A percentile compares a stretch with the other conserved stretches of the same genome.
phyloP scores from a whole-genome alignment of 1,140 invertebrate species.

The Heliothis subflexa region DNA sequence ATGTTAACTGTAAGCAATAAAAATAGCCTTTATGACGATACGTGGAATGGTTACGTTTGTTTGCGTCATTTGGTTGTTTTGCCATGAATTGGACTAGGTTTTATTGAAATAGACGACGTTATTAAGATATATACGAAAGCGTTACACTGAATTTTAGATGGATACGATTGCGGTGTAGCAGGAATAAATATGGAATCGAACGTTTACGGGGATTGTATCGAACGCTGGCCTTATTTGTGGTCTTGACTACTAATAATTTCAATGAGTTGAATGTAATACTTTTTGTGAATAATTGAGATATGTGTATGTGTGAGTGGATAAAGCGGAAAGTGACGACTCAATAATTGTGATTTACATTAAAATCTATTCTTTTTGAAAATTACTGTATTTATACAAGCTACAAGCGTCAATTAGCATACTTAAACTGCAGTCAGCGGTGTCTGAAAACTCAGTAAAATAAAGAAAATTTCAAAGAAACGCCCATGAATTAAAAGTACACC shows the following conservation, averaged over 20 bases:
- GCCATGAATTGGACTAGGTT: constrained; percentile 65
- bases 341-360: too few species aligned
- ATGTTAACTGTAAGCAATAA: constrained; percentile 83
- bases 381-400: too few species aligned
- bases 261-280: neutral
- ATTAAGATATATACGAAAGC: constrained; percentile 39
- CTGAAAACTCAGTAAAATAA: too few species aligned
- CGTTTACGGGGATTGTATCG: constrained; percentile 14
- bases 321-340: too few species aligned
- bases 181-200: constrained; percentile 24
- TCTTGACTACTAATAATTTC: neutral
- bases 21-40: constrained; percentile 84
- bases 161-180: constrained; percentile 1
- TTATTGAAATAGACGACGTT: constrained; percentile 50
- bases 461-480: neutral
- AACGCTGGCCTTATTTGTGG: neutral
- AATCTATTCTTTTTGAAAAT: too few species aligned
- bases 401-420: too few species aligned
- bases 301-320: too few species aligned
- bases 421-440: too few species aligned
- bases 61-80: constrained; percentile 63
- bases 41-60: constrained; percentile 82
- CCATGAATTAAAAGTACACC: neutral
- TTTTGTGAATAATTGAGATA: too few species aligned
- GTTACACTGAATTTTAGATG: constrained; percentile 31